phyloP scores from a whole-genome alignment of 2,888 invertebrate species.

The Ophion ellenae region DNA sequence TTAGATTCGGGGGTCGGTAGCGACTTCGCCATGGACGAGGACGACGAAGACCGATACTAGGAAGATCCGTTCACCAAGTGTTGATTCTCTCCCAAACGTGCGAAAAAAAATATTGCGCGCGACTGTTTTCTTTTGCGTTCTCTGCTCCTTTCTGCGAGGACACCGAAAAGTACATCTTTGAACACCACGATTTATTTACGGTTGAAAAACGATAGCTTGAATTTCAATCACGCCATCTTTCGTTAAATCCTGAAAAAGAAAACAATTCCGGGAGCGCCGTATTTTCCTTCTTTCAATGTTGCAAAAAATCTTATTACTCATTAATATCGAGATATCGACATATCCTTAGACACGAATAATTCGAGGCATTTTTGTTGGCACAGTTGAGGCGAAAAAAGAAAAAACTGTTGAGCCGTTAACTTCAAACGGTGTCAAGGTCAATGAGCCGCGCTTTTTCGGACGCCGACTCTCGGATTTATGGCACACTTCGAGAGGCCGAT shows the following conservation, averaged over 20 bases:
- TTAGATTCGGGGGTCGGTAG: constrained; percentile 91
- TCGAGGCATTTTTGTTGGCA: constrained; percentile 2
- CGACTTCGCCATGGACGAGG: constrained; percentile 95
- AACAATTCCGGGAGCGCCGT: background rate
- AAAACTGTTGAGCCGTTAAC: background rate
- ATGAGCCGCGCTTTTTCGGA: background rate
- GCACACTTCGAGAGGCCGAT: too few species aligned
- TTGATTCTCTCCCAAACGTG: background rate
- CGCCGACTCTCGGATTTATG: too few species aligned
- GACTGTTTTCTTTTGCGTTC: background rate
- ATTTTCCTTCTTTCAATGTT: background rate
- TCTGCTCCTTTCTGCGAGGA: background rate
- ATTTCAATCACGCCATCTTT: constrained; percentile 11
- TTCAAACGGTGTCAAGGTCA: background rate
- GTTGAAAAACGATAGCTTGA: background rate
- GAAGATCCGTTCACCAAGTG: constrained; percentile 13
- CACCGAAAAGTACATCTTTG: background rate
- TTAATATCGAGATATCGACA: background rate
- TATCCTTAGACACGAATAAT: background rate
- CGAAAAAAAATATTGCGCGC: background rate
- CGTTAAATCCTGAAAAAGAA: constrained; percentile 10
- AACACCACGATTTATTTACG: background rate
- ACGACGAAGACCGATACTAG: constrained; percentile 83
- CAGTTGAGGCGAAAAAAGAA: background rate
- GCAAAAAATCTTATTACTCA: background rate